Evolutionary conservation across 2,797 vertebrate species (phyloP).

Genomic region (Eulemur albifrons): DNA sequence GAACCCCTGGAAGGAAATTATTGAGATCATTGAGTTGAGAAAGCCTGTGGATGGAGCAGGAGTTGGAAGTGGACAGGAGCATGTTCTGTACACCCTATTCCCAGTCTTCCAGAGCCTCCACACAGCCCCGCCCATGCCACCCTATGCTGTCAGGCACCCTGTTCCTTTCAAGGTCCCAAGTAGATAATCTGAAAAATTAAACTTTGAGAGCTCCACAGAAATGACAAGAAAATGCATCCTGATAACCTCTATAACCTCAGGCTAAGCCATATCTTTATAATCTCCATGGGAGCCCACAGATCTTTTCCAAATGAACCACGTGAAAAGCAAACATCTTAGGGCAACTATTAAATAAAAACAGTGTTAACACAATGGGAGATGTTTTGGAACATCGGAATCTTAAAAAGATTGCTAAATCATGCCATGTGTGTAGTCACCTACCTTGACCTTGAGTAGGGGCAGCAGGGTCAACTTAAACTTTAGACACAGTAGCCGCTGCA

Average conservation of each 20-base stretch:
- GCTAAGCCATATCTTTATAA: not conserved
- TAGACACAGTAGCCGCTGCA: not conserved
- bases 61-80: not conserved
- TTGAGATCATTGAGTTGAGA: not conserved
- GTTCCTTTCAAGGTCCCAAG: not conserved
- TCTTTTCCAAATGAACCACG: not conserved
- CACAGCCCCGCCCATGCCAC: fast-evolving
- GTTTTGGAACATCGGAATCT: not conserved
- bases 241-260: not conserved
- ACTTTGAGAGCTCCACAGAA: not conserved
- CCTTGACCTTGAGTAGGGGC: not conserved
- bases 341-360: not conserved
- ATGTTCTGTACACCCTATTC: not conserved
- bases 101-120: not conserved
- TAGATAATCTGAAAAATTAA: not conserved
- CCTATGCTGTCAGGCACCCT: not conserved
- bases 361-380: not conserved
- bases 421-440: not conserved
- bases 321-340: not conserved
- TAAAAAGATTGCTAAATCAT: not conserved
- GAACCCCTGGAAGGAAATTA: not conserved
- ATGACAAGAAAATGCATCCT: not conserved
- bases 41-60: not conserved
- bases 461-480: not conserved
- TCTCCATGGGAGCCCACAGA: not conserved